These are phyloP conservation scores for Philotrypesis tridentata DNA, from an alignment of 1,140 invertebrate species.

Conservation along the genomic window DNA sequence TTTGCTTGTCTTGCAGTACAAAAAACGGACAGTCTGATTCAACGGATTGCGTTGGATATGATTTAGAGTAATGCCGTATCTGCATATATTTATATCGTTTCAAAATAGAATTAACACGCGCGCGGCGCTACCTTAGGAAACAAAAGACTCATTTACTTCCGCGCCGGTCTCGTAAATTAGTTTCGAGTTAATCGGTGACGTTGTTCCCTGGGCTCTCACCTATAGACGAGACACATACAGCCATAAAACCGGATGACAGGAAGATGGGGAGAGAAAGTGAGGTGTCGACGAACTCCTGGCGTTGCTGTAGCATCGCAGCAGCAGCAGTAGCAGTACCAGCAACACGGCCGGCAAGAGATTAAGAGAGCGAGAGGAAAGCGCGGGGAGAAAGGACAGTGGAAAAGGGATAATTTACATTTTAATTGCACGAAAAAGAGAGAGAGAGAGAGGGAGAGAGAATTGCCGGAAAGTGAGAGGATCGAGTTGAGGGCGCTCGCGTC, in stretches of 20 bases:
- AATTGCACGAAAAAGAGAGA: conserved; percentile 56
- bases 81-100: not conserved
- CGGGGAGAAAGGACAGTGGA: conserved; percentile 29
- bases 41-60: too few species aligned
- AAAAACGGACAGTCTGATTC: too few species aligned
- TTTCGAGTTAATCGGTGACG: conserved; percentile 64
- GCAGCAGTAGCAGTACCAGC: too few species aligned
- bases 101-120: not conserved
- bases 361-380: conserved; percentile 43
- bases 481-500: not conserved
- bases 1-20: too few species aligned
- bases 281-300: conserved; percentile 37
- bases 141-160: not conserved
- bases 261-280: conserved; percentile 17
- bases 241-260: not conserved
- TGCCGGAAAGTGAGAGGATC: conserved; percentile 18
- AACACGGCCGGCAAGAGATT: conserved; percentile 20
- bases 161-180: conserved; percentile 61
- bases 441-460: conserved; percentile 5
- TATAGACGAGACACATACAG: not conserved
- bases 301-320: not conserved
- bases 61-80: too few species aligned
- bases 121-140: not conserved
- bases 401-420: conserved; percentile 69
- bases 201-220: conserved; percentile 12